Conservation (phyloP, 2,888 invertebrate genomes). For the Drosophila subquinaria region DNA sequence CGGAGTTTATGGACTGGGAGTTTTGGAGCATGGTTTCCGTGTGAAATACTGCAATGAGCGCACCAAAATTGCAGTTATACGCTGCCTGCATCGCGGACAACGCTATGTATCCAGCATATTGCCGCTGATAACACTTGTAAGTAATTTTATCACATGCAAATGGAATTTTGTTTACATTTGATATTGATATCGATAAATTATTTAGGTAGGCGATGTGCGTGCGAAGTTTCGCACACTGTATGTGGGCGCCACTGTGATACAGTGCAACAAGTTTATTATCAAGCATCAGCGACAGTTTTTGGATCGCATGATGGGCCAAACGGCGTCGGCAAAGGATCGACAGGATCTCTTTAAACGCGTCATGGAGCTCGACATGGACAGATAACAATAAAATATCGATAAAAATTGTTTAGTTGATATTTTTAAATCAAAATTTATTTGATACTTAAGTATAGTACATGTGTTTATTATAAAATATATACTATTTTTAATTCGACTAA, state of each 20-base stretch:
- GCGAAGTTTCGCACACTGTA: slow-evolving; percentile 89
- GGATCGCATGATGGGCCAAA: slow-evolving; percentile 88
- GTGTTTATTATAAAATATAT: slow-evolving; percentile 44
- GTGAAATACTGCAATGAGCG: slow-evolving; percentile 92
- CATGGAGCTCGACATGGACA: slow-evolving; percentile 82
- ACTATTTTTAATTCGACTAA: slow-evolving; percentile 56
- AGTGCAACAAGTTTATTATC: slow-evolving; percentile 91
- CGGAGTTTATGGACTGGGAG: slow-evolving; percentile 91
- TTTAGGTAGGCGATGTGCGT: slow-evolving; percentile 87
- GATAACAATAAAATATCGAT: slow-evolving; percentile 41
- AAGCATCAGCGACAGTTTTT: slow-evolving; percentile 89
- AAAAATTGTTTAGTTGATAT: too few species aligned
- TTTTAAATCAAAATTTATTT: background rate
- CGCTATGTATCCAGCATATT: slow-evolving; percentile 89
- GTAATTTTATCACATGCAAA: slow-evolving; percentile 15
- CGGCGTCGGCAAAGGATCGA: slow-evolving; percentile 89
- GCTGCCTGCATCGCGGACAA: slow-evolving; percentile 91
- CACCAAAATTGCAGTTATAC: slow-evolving; percentile 91
- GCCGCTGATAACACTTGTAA: slow-evolving; percentile 88
- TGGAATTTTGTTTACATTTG: slow-evolving; percentile 4
- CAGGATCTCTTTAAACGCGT: slow-evolving; percentile 86
- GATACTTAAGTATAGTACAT: slow-evolving; percentile 54
- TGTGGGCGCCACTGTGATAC: slow-evolving; percentile 91
- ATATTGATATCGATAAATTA: background rate
- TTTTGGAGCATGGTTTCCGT: slow-evolving; percentile 90